Conservation (phyloP, 2,888 invertebrate genomes). For the Philereme transversata region DNA sequence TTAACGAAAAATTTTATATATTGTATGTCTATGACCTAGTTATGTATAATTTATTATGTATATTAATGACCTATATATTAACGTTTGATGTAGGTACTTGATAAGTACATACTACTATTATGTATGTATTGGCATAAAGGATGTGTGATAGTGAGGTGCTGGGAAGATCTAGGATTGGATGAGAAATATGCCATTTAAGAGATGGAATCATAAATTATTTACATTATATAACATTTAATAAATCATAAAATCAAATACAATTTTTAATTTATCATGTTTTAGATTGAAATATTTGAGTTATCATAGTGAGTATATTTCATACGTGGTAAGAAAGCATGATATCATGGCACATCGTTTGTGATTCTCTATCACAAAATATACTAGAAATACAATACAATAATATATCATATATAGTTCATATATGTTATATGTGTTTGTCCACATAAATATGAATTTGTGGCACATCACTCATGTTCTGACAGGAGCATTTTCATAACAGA, state of each 20-base stretch:
- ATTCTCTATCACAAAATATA: constrained; percentile 22
- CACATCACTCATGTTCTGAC: neutral
- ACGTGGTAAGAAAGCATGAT: constrained; percentile 38
- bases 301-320: constrained; percentile 32
- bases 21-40: too few relatives aligned
- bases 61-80: too few relatives aligned
- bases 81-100: neutral
- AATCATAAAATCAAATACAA: constrained; percentile 34
- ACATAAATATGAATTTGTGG: neutral
- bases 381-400: neutral
- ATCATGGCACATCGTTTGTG: constrained; percentile 46
- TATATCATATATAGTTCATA: neutral
- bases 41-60: too few relatives aligned
- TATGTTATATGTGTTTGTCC: neutral
- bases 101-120: neutral
- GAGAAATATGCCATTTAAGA: constrained; percentile 41
- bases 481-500: neutral
- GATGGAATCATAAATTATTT: constrained; percentile 51
- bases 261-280: constrained; percentile 41
- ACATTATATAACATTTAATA: constrained; percentile 46
- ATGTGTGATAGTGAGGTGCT: constrained; percentile 27
- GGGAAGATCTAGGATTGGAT: constrained; percentile 27
- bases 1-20: too few relatives aligned
- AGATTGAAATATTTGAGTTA: constrained; percentile 20
- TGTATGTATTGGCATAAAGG: constrained; percentile 4